Conservation (phyloP, 2,888 invertebrate genomes). For the Sialis lutaria region DNA sequence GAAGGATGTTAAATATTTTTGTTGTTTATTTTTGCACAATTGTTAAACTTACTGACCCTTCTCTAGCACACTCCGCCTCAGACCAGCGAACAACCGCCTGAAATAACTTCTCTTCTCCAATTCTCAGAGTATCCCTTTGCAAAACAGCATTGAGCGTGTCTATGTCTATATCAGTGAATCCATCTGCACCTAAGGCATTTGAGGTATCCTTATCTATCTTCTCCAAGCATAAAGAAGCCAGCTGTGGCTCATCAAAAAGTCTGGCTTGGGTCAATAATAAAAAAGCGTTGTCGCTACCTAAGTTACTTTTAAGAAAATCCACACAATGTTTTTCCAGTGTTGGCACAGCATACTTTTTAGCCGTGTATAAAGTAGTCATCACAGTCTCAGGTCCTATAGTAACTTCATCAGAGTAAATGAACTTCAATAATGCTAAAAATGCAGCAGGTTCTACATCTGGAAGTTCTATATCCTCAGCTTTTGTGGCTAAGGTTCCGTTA, state of each 20-base stretch:
- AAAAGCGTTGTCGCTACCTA: conserved; percentile 71
- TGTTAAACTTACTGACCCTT: conserved; percentile 21
- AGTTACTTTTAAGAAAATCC: conserved; percentile 53
- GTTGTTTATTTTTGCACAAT: too few species aligned
- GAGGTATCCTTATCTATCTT: conserved; percentile 70
- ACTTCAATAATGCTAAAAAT: conserved; percentile 54
- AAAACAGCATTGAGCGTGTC: conserved; percentile 61
- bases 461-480: conserved; percentile 54
- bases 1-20: too few species aligned
- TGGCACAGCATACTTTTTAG: conserved; percentile 75
- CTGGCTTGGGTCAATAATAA: conserved; percentile 61
- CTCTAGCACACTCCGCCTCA: conserved; percentile 53
- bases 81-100: conserved; percentile 57
- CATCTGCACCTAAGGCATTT: conserved; percentile 62
- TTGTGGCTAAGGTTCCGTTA: conserved; percentile 53
- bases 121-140: conserved; percentile 59
- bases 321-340: conserved; percentile 70
- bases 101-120: conserved; percentile 63
- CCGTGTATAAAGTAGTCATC: conserved; percentile 72
- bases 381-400: conserved; percentile 71
- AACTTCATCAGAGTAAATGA: conserved; percentile 67
- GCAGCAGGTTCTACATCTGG: conserved; percentile 74
- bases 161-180: conserved; percentile 66
- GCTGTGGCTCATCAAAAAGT: conserved; percentile 64
- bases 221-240: conserved; percentile 65